A percentile compares a stretch with the other conserved stretches of the same genome.
phyloP scores from a whole-genome alignment of 2,888 invertebrate species.

The Volucella zonaria region DNA sequence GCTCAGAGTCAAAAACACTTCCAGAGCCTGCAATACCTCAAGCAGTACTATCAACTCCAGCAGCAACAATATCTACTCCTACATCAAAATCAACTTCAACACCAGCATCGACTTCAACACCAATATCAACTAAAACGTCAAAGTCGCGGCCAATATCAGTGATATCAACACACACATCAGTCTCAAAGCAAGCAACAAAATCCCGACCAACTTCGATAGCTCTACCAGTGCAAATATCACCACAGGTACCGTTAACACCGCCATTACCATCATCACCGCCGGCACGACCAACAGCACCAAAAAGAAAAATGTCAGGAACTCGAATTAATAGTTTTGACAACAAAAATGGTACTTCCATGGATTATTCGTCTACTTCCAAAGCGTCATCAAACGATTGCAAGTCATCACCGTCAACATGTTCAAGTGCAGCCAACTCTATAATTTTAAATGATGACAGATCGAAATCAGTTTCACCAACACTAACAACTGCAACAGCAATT shows the following conservation, averaged over 20 bases:
- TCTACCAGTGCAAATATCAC: constrained; percentile 9
- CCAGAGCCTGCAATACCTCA: neutral
- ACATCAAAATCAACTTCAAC: too few species aligned
- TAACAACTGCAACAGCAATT: constrained; percentile 33
- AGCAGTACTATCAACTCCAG: too few species aligned
- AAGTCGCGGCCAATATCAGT: constrained; percentile 25
- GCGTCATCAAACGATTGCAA: constrained; percentile 21
- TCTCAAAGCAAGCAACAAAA: constrained; percentile 18
- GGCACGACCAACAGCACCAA: constrained; percentile 26
- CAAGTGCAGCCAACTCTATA: neutral
- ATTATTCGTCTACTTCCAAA: constrained; percentile 37
- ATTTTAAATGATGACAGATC: constrained; percentile 23
- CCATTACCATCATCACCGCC: constrained; percentile 23
- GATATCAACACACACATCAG: constrained; percentile 32
- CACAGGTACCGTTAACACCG: constrained; percentile 45
- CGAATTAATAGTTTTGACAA: constrained; percentile 24
- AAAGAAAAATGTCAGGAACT: constrained; percentile 30
- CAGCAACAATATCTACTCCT: too few species aligned
- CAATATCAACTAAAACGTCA: neutral
- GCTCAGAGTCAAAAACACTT: neutral
- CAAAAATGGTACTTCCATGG: constrained; percentile 62
- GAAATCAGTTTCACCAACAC: constrained; percentile 50
- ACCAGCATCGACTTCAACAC: neutral
- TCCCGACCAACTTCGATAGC: constrained; percentile 39
- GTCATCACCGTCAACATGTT: neutral